phyloP scores from a whole-genome alignment of 1,140 invertebrate species.

The Lordiphosa stackelbergi region DNA sequence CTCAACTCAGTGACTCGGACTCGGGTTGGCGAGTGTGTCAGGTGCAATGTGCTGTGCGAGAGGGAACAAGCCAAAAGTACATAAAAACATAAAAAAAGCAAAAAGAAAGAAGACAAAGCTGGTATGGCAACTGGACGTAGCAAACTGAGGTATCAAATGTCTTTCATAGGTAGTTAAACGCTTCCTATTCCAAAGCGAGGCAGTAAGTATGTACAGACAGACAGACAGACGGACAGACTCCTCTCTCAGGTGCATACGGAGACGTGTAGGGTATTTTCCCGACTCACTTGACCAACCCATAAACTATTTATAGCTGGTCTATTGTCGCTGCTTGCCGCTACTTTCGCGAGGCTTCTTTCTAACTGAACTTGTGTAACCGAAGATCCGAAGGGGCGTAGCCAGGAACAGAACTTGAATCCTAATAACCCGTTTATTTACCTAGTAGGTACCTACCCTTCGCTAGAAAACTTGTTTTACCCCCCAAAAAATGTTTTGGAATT shows the following conservation, averaged over 20 bases:
- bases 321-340: conserved; percentile 8
- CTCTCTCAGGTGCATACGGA: neutral
- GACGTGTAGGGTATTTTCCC: conserved; percentile 44
- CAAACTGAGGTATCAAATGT: conserved; percentile 50
- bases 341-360: conserved; percentile 51
- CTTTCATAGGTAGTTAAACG: conserved; percentile 71
- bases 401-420: too few species aligned
- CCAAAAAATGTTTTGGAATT: conserved; percentile 7
- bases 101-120: conserved; percentile 25
- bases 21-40: conserved; percentile 44
- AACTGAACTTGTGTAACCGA: conserved; percentile 71
- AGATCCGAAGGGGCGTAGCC: conserved; percentile 11
- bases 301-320: conserved; percentile 39
- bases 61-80: conserved; percentile 23
- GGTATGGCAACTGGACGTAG: conserved; percentile 31
- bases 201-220: conserved; percentile 1
- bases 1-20: conserved; percentile 8
- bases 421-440: too few species aligned
- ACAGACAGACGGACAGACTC: too few species aligned
- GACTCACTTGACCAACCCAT: conserved; percentile 45
- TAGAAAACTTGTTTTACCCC: conserved; percentile 37
- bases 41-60: conserved; percentile 62
- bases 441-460: conserved; percentile 1
- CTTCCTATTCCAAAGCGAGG: conserved; percentile 55
- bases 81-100: conserved; percentile 31